Conservation (phyloP, 2,113 vertebrate species). For the Lampris megalopsis region DNA sequence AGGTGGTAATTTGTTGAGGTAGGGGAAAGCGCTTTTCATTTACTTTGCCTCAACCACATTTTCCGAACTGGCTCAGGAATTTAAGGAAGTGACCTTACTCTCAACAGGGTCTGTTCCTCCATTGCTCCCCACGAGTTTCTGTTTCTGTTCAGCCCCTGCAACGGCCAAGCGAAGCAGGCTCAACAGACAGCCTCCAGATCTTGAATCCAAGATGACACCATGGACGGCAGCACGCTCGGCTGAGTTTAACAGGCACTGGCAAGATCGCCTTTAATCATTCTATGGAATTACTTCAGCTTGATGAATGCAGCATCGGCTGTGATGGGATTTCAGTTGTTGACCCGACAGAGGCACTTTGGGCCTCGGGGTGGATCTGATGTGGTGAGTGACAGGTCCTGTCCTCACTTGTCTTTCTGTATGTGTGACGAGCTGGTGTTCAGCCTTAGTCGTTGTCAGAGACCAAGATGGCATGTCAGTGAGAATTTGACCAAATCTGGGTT, state of each 20-base stretch:
- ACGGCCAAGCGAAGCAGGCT: conserved; percentile 1
- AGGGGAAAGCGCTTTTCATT: too few relatives aligned
- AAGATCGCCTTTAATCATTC: conserved; percentile 60
- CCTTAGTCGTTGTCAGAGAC: conserved; percentile 62
- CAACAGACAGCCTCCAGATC: conserved; percentile 16
- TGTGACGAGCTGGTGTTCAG: conserved; percentile 54
- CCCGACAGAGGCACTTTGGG: conserved; percentile 69
- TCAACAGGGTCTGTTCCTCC: too few relatives aligned
- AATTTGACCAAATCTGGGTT: conserved; percentile 63
- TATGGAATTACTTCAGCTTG: conserved; percentile 48
- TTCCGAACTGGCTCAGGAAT: too few relatives aligned
- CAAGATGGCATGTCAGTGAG: conserved; percentile 62
- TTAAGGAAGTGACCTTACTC: too few relatives aligned
- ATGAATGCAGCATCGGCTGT: conserved; percentile 61
- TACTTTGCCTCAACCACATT: too few relatives aligned
- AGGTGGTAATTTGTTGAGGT: too few relatives aligned
- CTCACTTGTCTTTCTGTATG: conserved; percentile 36
- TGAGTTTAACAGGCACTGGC: conserved; percentile 54
- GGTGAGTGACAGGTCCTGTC: conserved; percentile 68
- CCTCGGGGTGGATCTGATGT: conserved; percentile 53
- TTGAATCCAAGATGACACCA: conserved; percentile 45
- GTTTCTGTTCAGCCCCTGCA: conserved; percentile 10
- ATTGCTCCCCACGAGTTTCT: conserved; percentile 11
- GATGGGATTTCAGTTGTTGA: conserved; percentile 74
- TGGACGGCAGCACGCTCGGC: conserved; percentile 40